Base-by-base conservation (phyloP, 1,140 invertebrate species). In the Brachionus koreanus region DNA sequence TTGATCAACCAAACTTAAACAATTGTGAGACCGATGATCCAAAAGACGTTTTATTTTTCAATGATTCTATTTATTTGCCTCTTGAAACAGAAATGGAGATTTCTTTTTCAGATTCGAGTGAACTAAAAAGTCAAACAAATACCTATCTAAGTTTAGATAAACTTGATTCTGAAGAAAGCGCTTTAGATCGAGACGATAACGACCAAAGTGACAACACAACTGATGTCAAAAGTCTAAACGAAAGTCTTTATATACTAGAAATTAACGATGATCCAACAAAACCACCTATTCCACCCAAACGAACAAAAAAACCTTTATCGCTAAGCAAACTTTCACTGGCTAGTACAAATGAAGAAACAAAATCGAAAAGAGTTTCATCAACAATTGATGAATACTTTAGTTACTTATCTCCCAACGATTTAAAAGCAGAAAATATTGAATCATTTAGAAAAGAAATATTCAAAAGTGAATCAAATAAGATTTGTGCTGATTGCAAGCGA, bases 401-500 rank as follows among this genome's bases (percentile, higher is more conserved):
- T 16, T 74, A 46, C 43, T 5, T 74, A 16, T 46, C 16, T 46
- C 39, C 69, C 19, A 74, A 25, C 46, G 39, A 74, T 12, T 25
- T 16, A 12, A 49, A 46, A 10, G 23, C 10, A 13, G 23, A 46
- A 19, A 46, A 46, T 74, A 5, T 74, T 2, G 69, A 46, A 25
- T 25, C 16, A 10, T 74, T 74, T 74, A 43, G 25, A 29, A 25
- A 12, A 25, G 69, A 46, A 25, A 74, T 74, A 49, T 74, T 46
- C 29, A 74, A 29, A 74, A 74, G 25, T 46, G n/a, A 43, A 19
- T 23, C 37, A 3, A 74, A 74, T 46, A 43, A 46, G 29, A 13
- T 29, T 13, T 74, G 69, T 33, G 69, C 69, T 49, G 69, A 74
- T 74, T 74, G 69, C 29, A 74, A 74, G 25, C 69, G 69, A 46